Evolutionary conservation across 1,140 invertebrate species (phyloP), one percentile per base, ranked within the genome.

Genomic region (Asbolus verrucosus): DNA sequence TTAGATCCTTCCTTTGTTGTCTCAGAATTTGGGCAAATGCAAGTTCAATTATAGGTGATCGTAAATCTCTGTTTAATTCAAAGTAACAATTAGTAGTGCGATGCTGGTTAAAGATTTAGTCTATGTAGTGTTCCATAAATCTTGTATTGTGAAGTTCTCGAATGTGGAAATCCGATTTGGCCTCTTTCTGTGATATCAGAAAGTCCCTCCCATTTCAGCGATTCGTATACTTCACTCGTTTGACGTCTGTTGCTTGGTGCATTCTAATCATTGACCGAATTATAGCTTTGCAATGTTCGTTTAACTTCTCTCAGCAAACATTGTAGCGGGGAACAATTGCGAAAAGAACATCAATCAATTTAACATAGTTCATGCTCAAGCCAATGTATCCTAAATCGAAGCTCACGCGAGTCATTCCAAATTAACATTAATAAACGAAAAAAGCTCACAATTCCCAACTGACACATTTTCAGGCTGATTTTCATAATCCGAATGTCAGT

Each of bases 201-300:
- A 63, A 63, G 33, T 39, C 61, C 61, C 60, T 6, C 61, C 36
- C 33, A 21, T 63, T 63, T 63, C 36, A 63, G 11, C 18, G 61
- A 63, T 63, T 27, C 61, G 61, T 63, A 63, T 63, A 63, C 39
- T 63, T 63, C 14, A 24, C 33, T 38, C 61, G 33, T 63, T 63
- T 39, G 33, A 63, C 39, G 61, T 63, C 36, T 41, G 61, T 18
- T 41, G 61, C 61, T 63, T 21, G 33, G 14, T 63, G 61, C 61
- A 63, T 63, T 63, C 61, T 63, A 63, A 63, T 63, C 61, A 63
- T 63, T 24, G 19, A 38, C 18, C 39, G 61, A 63, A 63, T 63
- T 63, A 63, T 41, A 63, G 39, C 33, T 24, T 41, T 24, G 59
- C 59, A 21, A 21, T 27, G 19, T 63, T 63, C 46, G 46, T 27